These are phyloP conservation scores for Apostichopus parvimensis DNA, from an alignment of 35 echinoderm and acorn worm species.

Conservation along the genomic window DNA sequence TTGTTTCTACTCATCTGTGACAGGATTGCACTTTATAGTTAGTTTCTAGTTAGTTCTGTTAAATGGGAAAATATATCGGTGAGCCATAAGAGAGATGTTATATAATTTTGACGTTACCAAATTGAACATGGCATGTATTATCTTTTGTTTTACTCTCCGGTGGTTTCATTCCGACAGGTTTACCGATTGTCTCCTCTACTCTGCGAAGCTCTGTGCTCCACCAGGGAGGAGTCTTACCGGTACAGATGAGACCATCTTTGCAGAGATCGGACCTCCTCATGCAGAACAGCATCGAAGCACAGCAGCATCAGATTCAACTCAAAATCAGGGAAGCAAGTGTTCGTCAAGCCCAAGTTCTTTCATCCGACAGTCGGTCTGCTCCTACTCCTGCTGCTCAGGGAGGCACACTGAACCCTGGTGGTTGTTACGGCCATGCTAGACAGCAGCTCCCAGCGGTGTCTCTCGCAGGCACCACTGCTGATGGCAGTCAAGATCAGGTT, in stretches of 20 bases:
- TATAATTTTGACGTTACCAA: too few relatives aligned
- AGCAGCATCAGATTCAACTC: conserved; percentile 58
- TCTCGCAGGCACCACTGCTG: not conserved
- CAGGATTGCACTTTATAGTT: too few relatives aligned
- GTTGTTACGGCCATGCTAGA: not conserved
- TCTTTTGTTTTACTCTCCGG: too few relatives aligned
- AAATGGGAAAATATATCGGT: too few relatives aligned
- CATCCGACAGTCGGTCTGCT: not conserved
- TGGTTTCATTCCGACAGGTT: not conserved
- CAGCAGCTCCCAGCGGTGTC: not conserved
- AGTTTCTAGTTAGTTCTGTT: too few relatives aligned
- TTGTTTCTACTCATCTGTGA: too few relatives aligned
- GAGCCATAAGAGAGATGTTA: too few relatives aligned
- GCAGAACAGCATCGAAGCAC: conserved; percentile 58
- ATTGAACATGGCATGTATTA: too few relatives aligned
- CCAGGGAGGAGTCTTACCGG: not conserved
- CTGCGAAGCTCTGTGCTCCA: not conserved
- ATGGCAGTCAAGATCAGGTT: not conserved
- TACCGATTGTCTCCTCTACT: not conserved
- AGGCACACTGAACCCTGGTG: not conserved
- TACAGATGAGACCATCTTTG: conserved; percentile 53
- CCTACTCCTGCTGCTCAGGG: not conserved
- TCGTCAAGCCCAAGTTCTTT: conserved; percentile 26
- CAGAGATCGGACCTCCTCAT: conserved; percentile 38
- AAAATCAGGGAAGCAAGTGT: conserved; percentile 54